These are phyloP conservation scores for Penelope pileata DNA, from an alignment of 2,113 vertebrate species.

Conservation along the genomic window DNA sequence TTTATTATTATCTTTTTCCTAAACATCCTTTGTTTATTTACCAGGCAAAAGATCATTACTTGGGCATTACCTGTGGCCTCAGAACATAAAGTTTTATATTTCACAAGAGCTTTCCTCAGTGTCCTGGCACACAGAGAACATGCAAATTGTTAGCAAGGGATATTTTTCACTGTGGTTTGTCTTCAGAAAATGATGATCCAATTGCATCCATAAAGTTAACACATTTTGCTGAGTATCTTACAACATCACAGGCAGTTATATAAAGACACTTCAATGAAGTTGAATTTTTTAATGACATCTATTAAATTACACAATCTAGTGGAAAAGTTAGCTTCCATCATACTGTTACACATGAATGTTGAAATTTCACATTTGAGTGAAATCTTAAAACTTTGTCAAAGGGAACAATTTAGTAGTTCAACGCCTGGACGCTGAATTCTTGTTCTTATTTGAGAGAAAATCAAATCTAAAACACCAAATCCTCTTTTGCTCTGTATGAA, in stretches of 20 bases:
- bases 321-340: neutral
- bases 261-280: neutral
- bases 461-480: neutral
- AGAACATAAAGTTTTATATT: neutral
- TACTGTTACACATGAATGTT: neutral
- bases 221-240: slow-evolving; percentile 7
- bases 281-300: neutral
- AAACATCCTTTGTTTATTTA: neutral
- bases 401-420: neutral
- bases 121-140: neutral
- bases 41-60: fast-evolving
- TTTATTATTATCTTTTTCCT: neutral
- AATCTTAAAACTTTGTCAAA: neutral
- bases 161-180: neutral
- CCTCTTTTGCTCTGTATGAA: neutral
- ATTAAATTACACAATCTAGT: neutral
- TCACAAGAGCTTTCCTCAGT: neutral
- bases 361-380: neutral
- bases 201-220: neutral
- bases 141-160: slow-evolving; percentile 3
- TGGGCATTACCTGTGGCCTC: neutral
- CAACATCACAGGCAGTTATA: neutral
- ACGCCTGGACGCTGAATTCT: neutral
- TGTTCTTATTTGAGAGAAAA: neutral
- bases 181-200: neutral